Percentiles rank a stretch among this genome's conserved stretches.
Evolutionary conservation across 2,797 vertebrate species (phyloP).

Genomic region (Cossypha caffra): DNA sequence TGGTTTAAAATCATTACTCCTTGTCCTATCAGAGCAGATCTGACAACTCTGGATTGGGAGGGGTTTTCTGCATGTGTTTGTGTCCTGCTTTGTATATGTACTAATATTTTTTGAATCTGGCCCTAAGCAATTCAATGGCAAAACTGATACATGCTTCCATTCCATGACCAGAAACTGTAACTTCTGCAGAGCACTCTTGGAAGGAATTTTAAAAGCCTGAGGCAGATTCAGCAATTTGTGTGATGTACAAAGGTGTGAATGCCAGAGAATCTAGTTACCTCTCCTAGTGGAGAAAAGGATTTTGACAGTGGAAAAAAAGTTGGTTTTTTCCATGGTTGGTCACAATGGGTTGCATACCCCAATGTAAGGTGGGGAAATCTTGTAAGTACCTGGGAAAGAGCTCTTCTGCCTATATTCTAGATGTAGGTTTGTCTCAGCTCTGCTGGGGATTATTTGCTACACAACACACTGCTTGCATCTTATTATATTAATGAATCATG

Average conservation of each 20-base stretch:
- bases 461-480: not conserved
- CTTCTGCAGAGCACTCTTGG: not conserved
- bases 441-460: not conserved
- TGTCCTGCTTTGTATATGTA: not conserved
- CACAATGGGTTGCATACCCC: not conserved
- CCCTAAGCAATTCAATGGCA: not conserved
- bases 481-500: not conserved
- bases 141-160: not conserved
- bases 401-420: not conserved
- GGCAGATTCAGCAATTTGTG: not conserved
- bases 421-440: not conserved
- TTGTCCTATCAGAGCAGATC: not conserved
- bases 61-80: not conserved
- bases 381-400: not conserved
- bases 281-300: not conserved
- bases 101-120: not conserved
- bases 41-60: not conserved
- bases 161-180: not conserved
- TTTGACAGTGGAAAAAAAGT: not conserved
- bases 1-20: not conserved
- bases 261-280: not conserved
- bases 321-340: not conserved
- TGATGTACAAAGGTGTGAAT: not conserved
- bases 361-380: not conserved
- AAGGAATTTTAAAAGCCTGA: slow-evolving; percentile 2